phyloP scores from a whole-genome alignment of 2,888 invertebrate genomes.

The Yponomeuta malinellus region DNA sequence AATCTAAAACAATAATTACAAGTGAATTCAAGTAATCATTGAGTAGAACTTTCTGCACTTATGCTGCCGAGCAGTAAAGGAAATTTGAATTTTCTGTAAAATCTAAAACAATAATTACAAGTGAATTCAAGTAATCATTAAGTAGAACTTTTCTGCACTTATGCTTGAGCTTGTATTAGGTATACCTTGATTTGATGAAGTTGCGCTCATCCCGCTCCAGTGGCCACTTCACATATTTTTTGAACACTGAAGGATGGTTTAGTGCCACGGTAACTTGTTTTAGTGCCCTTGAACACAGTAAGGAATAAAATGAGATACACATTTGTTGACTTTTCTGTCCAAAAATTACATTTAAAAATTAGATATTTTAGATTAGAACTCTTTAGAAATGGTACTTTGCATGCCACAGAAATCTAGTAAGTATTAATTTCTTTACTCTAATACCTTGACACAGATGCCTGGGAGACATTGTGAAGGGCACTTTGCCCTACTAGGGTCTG shows the following conservation, averaged over 20 bases:
- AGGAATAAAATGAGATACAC: too few relatives aligned
- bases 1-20: not conserved
- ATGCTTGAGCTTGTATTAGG: not conserved
- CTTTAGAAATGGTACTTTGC: too few relatives aligned
- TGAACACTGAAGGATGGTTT: not conserved
- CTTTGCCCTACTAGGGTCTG: too few relatives aligned
- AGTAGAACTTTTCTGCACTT: not conserved
- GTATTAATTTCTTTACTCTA: too few relatives aligned
- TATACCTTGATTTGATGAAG: not conserved
- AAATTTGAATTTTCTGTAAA: not conserved
- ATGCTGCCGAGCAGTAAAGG: too few relatives aligned
- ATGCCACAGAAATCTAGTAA: too few relatives aligned
- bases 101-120: not conserved
- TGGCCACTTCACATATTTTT: not conserved
- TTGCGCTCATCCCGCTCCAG: not conserved
- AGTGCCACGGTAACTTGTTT: not conserved
- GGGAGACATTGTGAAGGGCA: not conserved
- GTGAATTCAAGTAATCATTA: not conserved
- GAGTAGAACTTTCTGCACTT: not conserved
- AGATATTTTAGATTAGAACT: too few relatives aligned
- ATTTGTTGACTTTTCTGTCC: too few relatives aligned
- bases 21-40: not conserved
- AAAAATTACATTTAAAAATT: too few relatives aligned
- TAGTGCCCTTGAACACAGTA: not conserved
- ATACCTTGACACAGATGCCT: not conserved